Base-by-base conservation (phyloP, 2,797 vertebrate genomes). In the Fringilla coelebs region DNA sequence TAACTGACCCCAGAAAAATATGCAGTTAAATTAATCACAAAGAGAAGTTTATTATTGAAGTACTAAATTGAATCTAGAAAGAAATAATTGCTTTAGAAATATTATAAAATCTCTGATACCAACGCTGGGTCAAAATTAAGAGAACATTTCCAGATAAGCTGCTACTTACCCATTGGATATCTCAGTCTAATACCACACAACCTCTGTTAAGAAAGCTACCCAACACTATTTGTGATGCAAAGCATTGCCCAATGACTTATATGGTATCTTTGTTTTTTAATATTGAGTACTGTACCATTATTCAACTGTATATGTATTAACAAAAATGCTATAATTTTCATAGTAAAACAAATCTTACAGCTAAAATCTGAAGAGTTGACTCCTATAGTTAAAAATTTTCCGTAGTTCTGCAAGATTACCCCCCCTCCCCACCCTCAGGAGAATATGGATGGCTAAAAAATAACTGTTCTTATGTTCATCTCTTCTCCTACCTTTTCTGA, bases 401-500 rank as follows among this genome's bases (percentile, higher is more conserved):
- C 68, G 68, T 12, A 81, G 85, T 71, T 92, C 86, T 91, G 86
- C 78, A 97, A 96, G 84, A 76, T 67, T 91, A 9, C n/a, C 31
- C 80, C 74, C 18, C n/a, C 10, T 19, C 19, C 21, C 72, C 62
- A 67, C 34, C 24, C 79, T 89, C 89, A 89, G 89, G 94, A 96
- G 85, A 87, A 81, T 55, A 87, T 4, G 85, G 48, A 93, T 55
- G 91, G 95, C 46, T 94, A 26, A 82, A 96, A 96, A 97, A 60
- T 83, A 96, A 91, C 66, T 77, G 91, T 94, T 95, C 78, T 78
- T 84, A 74, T 21, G 87, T 82, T 97, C 66, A 85, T 97, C 94
- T 97, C 96, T 96, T 98, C 96, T 97, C 98, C 95, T 97, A 97
- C 97, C 98, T 98, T 97, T 97, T 98, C 97, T 96, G 98, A 97